Evolutionary conservation across 2,888 invertebrate genomes (phyloP), one percentile per base, ranked within the genome.

Genomic region (Drepana falcataria): DNA sequence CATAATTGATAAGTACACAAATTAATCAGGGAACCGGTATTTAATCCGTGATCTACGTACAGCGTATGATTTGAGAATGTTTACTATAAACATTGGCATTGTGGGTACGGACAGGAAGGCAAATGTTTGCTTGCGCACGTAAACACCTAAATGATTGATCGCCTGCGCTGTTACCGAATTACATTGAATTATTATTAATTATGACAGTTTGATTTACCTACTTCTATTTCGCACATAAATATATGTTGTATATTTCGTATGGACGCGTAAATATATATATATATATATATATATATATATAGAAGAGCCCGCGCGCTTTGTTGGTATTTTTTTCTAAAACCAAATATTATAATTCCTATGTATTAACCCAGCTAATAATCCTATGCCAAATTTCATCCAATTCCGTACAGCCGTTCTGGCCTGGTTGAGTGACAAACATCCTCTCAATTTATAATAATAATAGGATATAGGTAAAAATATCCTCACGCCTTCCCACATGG

Each of bases 61-160:
- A 40, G 37, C 6, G 44, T 47, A 37, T 35, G 52, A 37, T 3
- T 52, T 52, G 35, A 4, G 9, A 52, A 55, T 52, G 48, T 51
- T 44, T 51, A 40, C 40, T 55, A 35, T 48, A 44, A 54, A 48
- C 40, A 52, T 52, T 41, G 6, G 47, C 33, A 35, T 52, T 47
- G 44, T 47, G 47, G 48, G 49, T 49, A 54, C 48, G 52, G 54
- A 47, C 55, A 49, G 54, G 51, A 55, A 57, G 53, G 55, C 55
- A 53, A 56, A 54, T 52, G 48, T 55, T 55, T 54, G 48, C 51
- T 21, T 40, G n/a, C 49, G 40, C 49, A 40, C 49, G 40, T 49
- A 49, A 37, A 40, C 33, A 49, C 44, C 49, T 6, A 37, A 37
- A 49, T 40, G 49, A 49, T 40, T 37, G 40, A 49, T 49, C 7